Conservation (phyloP, 2,113 vertebrate species). For the Polyodon spathula region DNA sequence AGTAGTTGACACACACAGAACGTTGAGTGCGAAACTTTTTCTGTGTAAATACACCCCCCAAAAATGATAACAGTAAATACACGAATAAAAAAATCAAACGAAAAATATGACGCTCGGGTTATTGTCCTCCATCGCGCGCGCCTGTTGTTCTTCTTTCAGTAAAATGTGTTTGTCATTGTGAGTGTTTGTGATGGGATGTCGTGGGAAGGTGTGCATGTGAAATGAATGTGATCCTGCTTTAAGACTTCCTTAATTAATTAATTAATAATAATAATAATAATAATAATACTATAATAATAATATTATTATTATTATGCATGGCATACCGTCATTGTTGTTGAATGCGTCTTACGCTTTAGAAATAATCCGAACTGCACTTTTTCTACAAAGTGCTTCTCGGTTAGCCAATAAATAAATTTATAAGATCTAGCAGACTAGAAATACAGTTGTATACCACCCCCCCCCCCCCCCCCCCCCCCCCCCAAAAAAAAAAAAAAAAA, state of each 20-base stretch:
- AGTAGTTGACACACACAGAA: slow-evolving; percentile 12
- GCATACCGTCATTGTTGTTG: not conserved
- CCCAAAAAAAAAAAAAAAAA: too few relatives aligned
- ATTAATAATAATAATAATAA: too few relatives aligned
- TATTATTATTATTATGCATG: too few relatives aligned
- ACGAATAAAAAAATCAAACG: not conserved
- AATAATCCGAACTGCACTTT: not conserved
- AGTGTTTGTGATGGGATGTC: not conserved
- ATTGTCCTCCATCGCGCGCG: not conserved
- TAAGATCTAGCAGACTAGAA: too few relatives aligned
- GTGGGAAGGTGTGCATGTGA: not conserved
- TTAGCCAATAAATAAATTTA: too few relatives aligned
- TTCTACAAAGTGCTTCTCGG: not conserved
- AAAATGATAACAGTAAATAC: not conserved
- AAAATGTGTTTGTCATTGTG: not conserved
- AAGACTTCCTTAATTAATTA: too few relatives aligned
- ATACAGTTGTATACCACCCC: too few relatives aligned
- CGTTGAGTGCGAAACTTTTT: not conserved
- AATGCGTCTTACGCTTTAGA: not conserved
- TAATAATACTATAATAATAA: too few relatives aligned
- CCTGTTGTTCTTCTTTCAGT: not conserved
- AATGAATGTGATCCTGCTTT: not conserved
- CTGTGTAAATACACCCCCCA: too few relatives aligned
- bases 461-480: too few relatives aligned
- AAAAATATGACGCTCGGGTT: not conserved